Base-by-base conservation (phyloP, 2,888 invertebrate genomes). In the Notodonta ziczac region DNA sequence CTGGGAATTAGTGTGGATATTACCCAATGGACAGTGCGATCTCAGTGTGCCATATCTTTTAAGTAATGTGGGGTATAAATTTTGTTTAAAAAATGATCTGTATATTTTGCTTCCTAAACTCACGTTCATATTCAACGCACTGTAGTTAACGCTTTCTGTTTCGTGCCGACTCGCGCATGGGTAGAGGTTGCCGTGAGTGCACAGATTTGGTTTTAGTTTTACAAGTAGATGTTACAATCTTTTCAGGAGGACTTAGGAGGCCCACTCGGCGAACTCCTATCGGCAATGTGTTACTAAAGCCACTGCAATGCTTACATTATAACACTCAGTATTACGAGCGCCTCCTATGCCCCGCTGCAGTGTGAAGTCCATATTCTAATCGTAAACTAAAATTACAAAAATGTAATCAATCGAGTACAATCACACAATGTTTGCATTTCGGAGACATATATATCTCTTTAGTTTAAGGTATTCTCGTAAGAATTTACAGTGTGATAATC, bases 241-340 rank as follows among this genome's bases (percentile, higher is more conserved):
- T 95, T 95, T 87, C 96, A 96, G 96, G 96, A 95, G 87, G 96
- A 96, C 85, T 88, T 95, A 86, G 91, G 94, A 86, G 94, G 94
- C 83, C 94, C 95, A 70, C 93, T 95, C 86, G 96, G 95, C 89
- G 94, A 94, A 87, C 93, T 96, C 86, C 95, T 96, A 86, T 95
- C 94, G 82, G 91, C 95, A 78, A 85, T 96, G 90, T 94, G 93
- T 88, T 95, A 95, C 89, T 95, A 95, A 86, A 84, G 73, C 68
- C 64, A 77, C 24, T 24, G 24, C 79, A 76, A 80, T 69, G 76
- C 83, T 82, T 77, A 69, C 72, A 75, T 62, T 74, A 78, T 81
- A 82, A 80, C 82, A 78, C 84, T 86, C 86, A 80, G 79, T 86
- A 86, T 85, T 78, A 82, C 85, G 86, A 86, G 84, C 81, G 79